Evolutionary conservation across 2,797 vertebrate species (phyloP).

Genomic region (Argentina silus): DNA sequence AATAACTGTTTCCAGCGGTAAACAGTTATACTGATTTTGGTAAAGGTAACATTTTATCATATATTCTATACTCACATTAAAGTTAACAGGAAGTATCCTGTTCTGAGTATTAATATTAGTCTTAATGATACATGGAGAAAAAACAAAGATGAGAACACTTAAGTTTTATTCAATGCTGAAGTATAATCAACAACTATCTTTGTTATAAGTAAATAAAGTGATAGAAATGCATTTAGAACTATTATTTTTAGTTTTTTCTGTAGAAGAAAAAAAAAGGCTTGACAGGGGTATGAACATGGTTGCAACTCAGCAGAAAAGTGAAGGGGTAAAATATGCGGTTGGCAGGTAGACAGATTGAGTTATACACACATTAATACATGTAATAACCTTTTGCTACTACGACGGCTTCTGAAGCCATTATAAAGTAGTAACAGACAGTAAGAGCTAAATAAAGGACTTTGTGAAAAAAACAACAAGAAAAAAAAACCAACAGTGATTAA

Average conservation of each 20-base stretch:
- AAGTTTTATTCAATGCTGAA: conserved; percentile 85
- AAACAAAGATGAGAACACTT: conserved; percentile 72
- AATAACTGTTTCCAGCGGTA: not conserved
- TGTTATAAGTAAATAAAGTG: conserved; percentile 82
- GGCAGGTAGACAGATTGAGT: conserved; percentile 78
- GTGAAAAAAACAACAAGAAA: conserved; percentile 61
- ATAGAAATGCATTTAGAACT: conserved; percentile 68
- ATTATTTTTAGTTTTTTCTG: conserved; percentile 59
- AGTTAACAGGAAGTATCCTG: not conserved
- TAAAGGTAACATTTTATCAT: conserved; percentile 37
- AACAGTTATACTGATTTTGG: conserved; percentile 39
- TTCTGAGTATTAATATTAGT: conserved; percentile 26
- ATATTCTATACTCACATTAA: not conserved
- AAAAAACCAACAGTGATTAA: conserved; percentile 68
- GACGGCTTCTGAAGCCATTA: conserved; percentile 77
- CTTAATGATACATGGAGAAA: conserved; percentile 59
- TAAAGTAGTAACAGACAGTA: conserved; percentile 82
- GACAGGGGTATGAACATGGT: conserved; percentile 73
- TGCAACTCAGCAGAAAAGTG: conserved; percentile 77
- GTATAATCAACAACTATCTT: conserved; percentile 84
- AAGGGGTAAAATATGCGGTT: conserved; percentile 73
- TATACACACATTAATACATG: conserved; percentile 81
- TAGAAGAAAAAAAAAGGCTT: conserved; percentile 67
- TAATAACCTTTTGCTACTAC: conserved; percentile 74
- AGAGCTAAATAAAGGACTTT: conserved; percentile 80